Evolutionary conservation across 2,888 invertebrate species (phyloP), one percentile per base, ranked within the genome.

Genomic region (Copidosoma aretas): DNA sequence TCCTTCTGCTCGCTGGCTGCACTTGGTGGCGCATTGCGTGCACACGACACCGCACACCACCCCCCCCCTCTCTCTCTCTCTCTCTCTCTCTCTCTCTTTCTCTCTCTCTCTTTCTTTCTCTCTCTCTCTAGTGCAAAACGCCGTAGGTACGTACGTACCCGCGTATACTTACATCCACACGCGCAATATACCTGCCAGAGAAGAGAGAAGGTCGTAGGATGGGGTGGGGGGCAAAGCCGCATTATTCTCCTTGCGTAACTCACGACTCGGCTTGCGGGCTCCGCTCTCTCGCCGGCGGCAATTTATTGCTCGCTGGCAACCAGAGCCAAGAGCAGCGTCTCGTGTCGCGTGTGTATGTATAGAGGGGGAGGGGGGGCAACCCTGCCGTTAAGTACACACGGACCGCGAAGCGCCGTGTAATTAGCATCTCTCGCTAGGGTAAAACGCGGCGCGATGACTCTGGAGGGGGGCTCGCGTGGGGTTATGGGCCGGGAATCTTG

Each of bases 191-290:
- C 32, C 32, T 32, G 32, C 32, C 32, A 32, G 32, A 32, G 32
- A 32, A 32, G 32, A 32, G 32, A 32, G 32, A 32, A 32, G 8
- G 32, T 5, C 3, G 32, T n/a, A n/a, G 32, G 32, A 3, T 32
- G 32, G 32, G 32, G 32, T 3, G 32, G 32, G 17, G 56, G 14
- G 5, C 39, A 15, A 15, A 43, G 67, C 67, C 68, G 76, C 75
- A 75, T 78, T 79, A 78, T 77, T 77, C 77, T 76, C 75, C 74
- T 76, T 77, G 15, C 76, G 76, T 76, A 77, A 78, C 74, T 75
- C 75, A 73, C 58, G 71, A 59, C 64, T 32, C 39, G 57, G 43
- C 39, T 53, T 22, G 46, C 19, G 60, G 22, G 25, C 39, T 58
- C 43, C n/a, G 52, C 73, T 73, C 73, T 72, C 73, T 73, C 73